Conservation (phyloP, 2,888 invertebrate genomes). For the Nomada hirtipes region DNA sequence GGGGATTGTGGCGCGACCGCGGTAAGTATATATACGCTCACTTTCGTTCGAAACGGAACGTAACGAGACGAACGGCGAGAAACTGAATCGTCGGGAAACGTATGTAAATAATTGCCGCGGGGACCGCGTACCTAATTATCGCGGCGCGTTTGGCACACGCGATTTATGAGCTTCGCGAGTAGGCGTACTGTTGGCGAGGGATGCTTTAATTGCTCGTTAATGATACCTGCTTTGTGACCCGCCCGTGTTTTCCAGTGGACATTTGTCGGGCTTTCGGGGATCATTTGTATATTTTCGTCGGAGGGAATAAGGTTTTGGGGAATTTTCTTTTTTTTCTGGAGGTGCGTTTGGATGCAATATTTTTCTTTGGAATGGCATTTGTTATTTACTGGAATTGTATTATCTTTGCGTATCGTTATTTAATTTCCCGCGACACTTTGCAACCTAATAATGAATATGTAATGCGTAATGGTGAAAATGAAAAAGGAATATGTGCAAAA, state of each 20-base stretch:
- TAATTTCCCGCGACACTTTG: too few species aligned
- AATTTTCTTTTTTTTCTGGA: too few species aligned
- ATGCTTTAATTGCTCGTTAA: conserved; percentile 51
- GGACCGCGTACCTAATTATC: conserved; percentile 57
- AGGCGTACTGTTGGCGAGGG: conserved; percentile 11
- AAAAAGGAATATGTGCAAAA: too few species aligned
- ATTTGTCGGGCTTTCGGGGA: neutral
- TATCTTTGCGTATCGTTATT: neutral
- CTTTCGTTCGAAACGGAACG: conserved; percentile 56
- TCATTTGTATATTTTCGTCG: neutral
- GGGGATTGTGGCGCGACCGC: conserved; percentile 54
- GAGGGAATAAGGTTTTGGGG: neutral
- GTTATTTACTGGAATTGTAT: neutral
- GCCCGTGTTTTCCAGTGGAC: neutral
- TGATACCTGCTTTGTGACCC: conserved; percentile 30
- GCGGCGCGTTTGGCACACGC: conserved; percentile 39
- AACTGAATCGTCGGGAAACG: conserved; percentile 57
- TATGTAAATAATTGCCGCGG: conserved; percentile 61
- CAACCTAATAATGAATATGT: too few species aligned
- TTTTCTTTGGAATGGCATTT: too few species aligned
- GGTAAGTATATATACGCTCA: conserved; percentile 47
- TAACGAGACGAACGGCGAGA: conserved; percentile 43
- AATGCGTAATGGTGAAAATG: neutral
- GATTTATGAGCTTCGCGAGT: conserved; percentile 44
- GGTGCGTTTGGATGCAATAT: too few species aligned